phyloP scores from a whole-genome alignment of 2,797 vertebrate species.

The Pseudomugil tenellus region DNA sequence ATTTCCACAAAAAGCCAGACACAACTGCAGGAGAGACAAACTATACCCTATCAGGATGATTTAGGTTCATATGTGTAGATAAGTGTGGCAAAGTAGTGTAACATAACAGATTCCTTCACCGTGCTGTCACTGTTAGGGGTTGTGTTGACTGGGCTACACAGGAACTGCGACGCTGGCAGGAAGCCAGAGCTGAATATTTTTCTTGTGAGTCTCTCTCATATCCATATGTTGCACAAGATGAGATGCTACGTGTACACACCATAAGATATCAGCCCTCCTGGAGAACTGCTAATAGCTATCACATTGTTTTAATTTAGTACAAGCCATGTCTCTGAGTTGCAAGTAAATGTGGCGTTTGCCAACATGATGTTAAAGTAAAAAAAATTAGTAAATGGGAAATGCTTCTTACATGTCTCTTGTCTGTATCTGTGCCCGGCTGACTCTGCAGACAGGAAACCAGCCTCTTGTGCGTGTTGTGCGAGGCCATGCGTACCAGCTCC shows the following conservation, averaged over 20 bases:
- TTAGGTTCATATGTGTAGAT: neutral
- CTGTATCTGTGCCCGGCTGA: conserved; percentile 88
- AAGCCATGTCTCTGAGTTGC: neutral
- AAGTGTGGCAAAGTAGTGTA: neutral
- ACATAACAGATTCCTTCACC: neutral
- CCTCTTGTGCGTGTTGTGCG: conserved; percentile 92
- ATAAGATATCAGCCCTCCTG: conserved; percentile 30
- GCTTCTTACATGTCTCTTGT: conserved; percentile 92
- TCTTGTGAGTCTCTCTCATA: conserved; percentile 49
- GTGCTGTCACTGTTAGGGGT: neutral
- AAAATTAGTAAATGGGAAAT: neutral
- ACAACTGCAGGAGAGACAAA: neutral
- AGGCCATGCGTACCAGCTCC: conserved; percentile 89
- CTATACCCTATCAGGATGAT: neutral
- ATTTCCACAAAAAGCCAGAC: neutral
- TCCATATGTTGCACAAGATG: conserved; percentile 54
- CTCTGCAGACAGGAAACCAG: conserved; percentile 91
- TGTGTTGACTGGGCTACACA: conserved; percentile 6
- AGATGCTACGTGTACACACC: conserved; percentile 30
- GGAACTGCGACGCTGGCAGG: conserved; percentile 29
- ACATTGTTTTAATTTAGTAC: conserved; percentile 14
- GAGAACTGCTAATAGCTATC: neutral
- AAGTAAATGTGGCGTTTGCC: neutral
- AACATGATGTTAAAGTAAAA: neutral
- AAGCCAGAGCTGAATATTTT: conserved; percentile 45